These are phyloP conservation scores for Pantherophis vulpinus DNA, from an alignment of 2,797 vertebrate species.

Conservation along the genomic window DNA sequence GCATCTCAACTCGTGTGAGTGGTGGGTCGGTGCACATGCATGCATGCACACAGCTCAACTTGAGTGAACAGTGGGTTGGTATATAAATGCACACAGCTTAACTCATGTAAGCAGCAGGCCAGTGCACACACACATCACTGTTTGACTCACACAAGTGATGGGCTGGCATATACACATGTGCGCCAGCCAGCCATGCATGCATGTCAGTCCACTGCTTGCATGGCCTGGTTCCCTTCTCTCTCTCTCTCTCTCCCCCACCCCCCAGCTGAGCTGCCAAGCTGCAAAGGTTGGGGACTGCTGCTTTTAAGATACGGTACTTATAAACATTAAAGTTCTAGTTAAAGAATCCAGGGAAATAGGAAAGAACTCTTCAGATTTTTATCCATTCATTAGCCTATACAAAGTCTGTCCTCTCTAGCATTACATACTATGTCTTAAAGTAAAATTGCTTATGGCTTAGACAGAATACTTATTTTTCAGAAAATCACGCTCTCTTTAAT, in stretches of 20 bases:
- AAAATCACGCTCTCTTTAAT: slow-evolving; percentile 31
- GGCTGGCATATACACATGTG: not conserved
- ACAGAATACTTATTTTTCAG: not conserved
- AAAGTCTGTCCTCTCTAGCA: not conserved
- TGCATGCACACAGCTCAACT: too few relatives aligned
- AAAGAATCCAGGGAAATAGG: not conserved
- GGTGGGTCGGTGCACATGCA: too few relatives aligned
- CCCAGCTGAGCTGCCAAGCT: not conserved
- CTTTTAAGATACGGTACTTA: not conserved
- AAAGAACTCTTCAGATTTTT: not conserved
- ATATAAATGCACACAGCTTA: not conserved
- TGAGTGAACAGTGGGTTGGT: too few relatives aligned
- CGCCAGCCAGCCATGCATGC: not conserved
- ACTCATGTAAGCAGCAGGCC: not conserved
- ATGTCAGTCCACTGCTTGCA: not conserved
- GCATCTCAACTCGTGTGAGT: too few relatives aligned
- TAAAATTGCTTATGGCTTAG: not conserved
- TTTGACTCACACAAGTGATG: not conserved
- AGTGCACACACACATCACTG: not conserved
- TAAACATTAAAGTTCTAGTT: not conserved
- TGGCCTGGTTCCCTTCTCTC: not conserved
- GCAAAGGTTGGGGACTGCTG: too few relatives aligned
- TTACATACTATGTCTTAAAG: slow-evolving; percentile 21
- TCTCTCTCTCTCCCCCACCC: too few relatives aligned
- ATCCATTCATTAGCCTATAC: not conserved